Evolutionary conservation across 2,113 vertebrate species (phyloP).

Genomic region (Lucifuga dentata): DNA sequence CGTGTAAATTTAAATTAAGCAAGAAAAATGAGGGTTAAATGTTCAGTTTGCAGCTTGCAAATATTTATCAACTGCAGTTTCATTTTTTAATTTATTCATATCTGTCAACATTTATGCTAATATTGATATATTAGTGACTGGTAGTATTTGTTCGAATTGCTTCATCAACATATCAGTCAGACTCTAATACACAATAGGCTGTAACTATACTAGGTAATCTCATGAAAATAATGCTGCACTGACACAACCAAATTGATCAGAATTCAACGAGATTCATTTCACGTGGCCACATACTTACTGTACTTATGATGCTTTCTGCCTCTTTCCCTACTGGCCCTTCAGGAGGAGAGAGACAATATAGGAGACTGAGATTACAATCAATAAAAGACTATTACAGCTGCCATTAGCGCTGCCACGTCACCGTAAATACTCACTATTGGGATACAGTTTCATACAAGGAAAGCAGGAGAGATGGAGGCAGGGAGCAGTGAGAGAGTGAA

Average conservation of each 20-base stretch:
- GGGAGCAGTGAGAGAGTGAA: slow-evolving; percentile 18
- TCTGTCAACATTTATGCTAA: too few species aligned
- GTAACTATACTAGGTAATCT: background rate
- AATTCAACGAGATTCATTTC: background rate
- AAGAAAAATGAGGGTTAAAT: too few species aligned
- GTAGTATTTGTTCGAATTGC: too few species aligned
- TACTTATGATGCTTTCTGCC: slow-evolving; percentile 14
- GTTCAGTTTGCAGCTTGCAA: too few species aligned
- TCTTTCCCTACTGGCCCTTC: slow-evolving; percentile 7
- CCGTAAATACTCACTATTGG: slow-evolving; percentile 33
- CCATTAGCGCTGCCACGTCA: slow-evolving; percentile 51
- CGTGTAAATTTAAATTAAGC: too few species aligned
- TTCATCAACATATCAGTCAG: too few species aligned
- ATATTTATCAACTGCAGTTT: too few species aligned
- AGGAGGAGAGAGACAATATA: slow-evolving; percentile 17
- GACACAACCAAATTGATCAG: background rate
- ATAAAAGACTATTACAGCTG: slow-evolving; percentile 59
- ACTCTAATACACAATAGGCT: too few species aligned
- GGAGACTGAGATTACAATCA: slow-evolving; percentile 52
- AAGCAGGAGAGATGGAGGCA: slow-evolving; percentile 23
- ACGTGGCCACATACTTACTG: background rate
- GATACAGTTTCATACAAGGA: slow-evolving; percentile 57
- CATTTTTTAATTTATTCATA: too few species aligned
- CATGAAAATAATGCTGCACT: background rate
- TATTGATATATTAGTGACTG: too few species aligned